Conservation (phyloP, 2,797 vertebrate species). For the Novumbra hubbsi region DNA sequence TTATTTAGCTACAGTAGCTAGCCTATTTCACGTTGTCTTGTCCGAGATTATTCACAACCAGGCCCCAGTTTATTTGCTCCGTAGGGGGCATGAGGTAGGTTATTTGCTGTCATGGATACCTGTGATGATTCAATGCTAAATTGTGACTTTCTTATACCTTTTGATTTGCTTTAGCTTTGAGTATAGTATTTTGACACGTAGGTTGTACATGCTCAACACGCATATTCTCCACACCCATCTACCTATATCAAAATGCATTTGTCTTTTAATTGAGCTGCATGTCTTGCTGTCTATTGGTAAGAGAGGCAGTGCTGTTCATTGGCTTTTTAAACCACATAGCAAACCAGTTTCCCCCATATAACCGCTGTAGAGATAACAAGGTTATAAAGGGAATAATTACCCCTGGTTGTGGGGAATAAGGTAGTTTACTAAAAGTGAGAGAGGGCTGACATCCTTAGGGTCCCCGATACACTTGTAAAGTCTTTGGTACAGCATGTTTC, state of each 20-base stretch:
- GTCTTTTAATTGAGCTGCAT: neutral
- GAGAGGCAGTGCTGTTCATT: neutral
- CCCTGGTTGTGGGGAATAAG: neutral
- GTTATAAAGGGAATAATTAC: neutral
- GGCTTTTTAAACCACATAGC: neutral
- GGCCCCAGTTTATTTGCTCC: neutral
- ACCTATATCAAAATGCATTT: neutral
- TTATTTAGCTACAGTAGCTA: neutral
- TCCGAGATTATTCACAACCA: neutral
- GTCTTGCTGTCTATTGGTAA: neutral
- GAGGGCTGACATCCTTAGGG: neutral
- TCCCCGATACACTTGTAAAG: neutral
- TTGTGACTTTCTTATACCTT: neutral
- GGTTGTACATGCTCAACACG: neutral
- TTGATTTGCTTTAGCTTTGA: neutral
- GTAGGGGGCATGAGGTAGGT: neutral
- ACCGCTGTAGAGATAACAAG: neutral
- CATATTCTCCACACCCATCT: too few species aligned
- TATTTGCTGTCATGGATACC: neutral
- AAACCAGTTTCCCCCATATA: neutral
- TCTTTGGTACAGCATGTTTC: neutral
- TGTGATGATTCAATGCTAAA: neutral
- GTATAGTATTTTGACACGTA: neutral
- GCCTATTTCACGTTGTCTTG: slow-evolving; percentile 5
- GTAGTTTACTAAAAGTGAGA: neutral